Base-by-base conservation (phyloP, 2,888 invertebrate genomes). In the Tinea semifulvella region DNA sequence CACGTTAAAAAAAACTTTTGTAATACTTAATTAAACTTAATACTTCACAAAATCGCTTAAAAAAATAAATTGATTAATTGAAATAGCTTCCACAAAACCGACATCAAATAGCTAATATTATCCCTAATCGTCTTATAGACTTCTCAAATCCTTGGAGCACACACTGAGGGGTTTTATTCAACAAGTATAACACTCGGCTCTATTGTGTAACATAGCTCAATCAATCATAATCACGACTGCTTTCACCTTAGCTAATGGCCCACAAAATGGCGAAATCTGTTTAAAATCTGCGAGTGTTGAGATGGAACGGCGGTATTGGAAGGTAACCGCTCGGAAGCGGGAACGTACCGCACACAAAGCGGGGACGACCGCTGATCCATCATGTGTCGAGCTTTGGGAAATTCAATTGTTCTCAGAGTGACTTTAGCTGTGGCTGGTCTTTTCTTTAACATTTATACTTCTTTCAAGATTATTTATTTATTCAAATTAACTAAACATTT, bases 211-310 rank as follows among this genome's bases (percentile, higher is more conserved):
- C 17, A 22, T 22, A 50, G 52, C 55, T 52, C 69, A 62, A 81
- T 81, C 79, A 75, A 80, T 81, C 80, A 81, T 77, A 81, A 79
- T 79, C 74, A 77, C 64, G 54, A 72, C 63, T 67, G 73, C 75
- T 77, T 80, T 79, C 76, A 76, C 73, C 63, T 72, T 68, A 65
- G 63, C 75, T 77, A 81, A 81, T 81, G 80, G 76, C 58, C 65
- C 80, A 72, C 76, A 61, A 77, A 79, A 80, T 74, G 69, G 67
- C 53, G 65, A 68, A 65, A 68, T 76, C 69, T 73, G 77, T 76
- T 79, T 76, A 75, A 79, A 80, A 76, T 70, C 72, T 68, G 69
- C 67, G 66, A 68, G 61, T 61, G 63, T 60, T 65, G 57, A 63
- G 60, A 58, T 54, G 57, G 40, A 22, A 40, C 22, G 40, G 10